phyloP scores from a whole-genome alignment of 2,797 vertebrate species.

The Paramormyrops hopkinsi region DNA sequence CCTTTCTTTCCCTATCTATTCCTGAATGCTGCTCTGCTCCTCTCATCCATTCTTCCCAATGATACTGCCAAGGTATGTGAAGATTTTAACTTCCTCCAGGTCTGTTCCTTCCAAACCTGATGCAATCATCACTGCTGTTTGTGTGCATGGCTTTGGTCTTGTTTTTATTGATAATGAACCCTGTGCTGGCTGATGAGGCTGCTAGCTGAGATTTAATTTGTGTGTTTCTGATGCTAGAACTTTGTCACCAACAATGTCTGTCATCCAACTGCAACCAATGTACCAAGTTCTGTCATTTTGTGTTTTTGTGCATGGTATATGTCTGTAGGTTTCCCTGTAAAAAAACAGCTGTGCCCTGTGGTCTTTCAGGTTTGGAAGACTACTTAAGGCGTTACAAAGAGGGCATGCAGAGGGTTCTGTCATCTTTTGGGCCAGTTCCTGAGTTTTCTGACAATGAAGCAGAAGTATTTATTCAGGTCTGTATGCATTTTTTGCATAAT shows the following conservation, averaged over 20 bases:
- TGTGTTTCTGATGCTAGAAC: neutral
- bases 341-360: neutral
- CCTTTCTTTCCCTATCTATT: neutral
- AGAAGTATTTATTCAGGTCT: constrained; percentile 67
- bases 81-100: neutral
- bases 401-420: constrained; percentile 73
- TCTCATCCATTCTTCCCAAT: neutral
- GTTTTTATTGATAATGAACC: neutral
- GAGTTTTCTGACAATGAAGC: constrained; percentile 71
- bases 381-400: constrained; percentile 80
- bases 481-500: constrained; percentile 41
- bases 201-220: neutral
- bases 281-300: neutral
- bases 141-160: neutral
- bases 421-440: constrained; percentile 78
- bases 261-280: neutral
- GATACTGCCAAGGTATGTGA: neutral
- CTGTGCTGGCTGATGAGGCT: neutral
- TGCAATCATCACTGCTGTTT: neutral
- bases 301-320: neutral
- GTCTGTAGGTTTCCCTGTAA: neutral
- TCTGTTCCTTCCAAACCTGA: neutral
- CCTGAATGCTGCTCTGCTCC: neutral
- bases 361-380: constrained; percentile 71
- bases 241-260: neutral